Evolutionary conservation across 2,797 vertebrate species (phyloP).

Genomic region (Brachymystax lenok): DNA sequence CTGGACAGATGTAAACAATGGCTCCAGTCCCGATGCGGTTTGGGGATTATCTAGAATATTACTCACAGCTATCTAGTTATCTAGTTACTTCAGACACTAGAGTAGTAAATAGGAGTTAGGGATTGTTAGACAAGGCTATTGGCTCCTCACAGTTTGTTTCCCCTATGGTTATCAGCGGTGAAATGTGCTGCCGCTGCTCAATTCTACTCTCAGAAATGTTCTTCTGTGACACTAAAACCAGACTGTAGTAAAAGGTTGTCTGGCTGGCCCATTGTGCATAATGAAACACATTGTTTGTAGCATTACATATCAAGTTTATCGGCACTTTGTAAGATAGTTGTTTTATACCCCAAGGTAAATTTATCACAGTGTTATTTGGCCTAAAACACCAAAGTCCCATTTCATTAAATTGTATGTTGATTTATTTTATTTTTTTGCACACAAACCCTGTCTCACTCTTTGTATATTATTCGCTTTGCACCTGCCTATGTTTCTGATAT

Average conservation of each 20-base stretch:
- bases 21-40: not conserved
- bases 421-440: not conserved
- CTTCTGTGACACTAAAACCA: not conserved
- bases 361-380: conserved; percentile 3
- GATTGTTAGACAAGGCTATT: not conserved
- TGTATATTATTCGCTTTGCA: conserved; percentile 22
- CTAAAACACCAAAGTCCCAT: conserved; percentile 2
- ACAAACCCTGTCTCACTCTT: conserved; percentile 23
- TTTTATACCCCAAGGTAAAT: conserved; percentile 16
- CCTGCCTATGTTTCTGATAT: conserved; percentile 27
- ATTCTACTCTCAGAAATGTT: conserved; percentile 4
- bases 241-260: not conserved
- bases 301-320: conserved; percentile 11
- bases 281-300: not conserved
- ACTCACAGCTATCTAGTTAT: not conserved
- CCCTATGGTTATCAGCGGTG: not conserved
- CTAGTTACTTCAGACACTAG: not conserved
- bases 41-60: not conserved
- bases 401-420: not conserved
- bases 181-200: conserved; percentile 14
- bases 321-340: not conserved
- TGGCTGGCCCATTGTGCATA: not conserved
- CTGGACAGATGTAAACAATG: not conserved
- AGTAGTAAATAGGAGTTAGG: not conserved
- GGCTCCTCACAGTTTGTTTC: not conserved